Evolutionary conservation across 2,797 vertebrate genomes (phyloP), one percentile per base, ranked within the genome.

Genomic region (Myotis planiceps): DNA sequence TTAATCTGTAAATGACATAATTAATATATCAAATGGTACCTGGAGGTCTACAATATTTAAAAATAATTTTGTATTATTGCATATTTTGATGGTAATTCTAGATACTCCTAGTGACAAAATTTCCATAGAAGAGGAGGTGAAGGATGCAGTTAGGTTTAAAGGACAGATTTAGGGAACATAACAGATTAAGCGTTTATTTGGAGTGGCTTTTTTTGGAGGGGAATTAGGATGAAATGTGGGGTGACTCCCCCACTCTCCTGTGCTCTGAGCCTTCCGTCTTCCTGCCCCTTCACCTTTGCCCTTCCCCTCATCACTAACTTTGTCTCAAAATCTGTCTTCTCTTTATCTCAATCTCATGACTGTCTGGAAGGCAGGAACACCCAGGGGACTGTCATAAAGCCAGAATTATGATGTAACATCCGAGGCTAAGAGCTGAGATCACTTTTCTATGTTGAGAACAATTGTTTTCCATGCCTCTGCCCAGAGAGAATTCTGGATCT

Each of bases 1-100:
- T 97, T 92, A 97, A 97, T 97, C 95, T 71, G 90, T 75, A 94
- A 96, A 96, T 89, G 69, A 66, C 78, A 86, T 86, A 95, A 96
- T 97, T 97, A 97, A 95, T 94, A 87, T 53, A 95, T 81, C 83
- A 96, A 96, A 92, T 55, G 75, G 79, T 89, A 93, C 83, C 90
- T 76, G 58, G 90, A 92, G 85, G 58, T 58, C 51, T 51, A 88
- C 90, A 83, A 69, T 96, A 69, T 72, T 76, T 94, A 45, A 86
- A 85, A 86, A 69, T 34, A 91, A 80, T 69, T 83, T 94, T 55
- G 27, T 45, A n/a, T 65, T 51, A 42, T n/a, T 92, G 72, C n/a
- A 34, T 87, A 94, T 91, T 76, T 88, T 58, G 32, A 47, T 88
- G 58, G 65, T 49, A 55, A 84, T 69, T 91, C 72, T 80, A 92